A percentile compares a stretch with the other conserved stretches of the same genome.
Conservation (phyloP, 2,888 invertebrate genomes). For the Orthonychiurus folsomi region DNA sequence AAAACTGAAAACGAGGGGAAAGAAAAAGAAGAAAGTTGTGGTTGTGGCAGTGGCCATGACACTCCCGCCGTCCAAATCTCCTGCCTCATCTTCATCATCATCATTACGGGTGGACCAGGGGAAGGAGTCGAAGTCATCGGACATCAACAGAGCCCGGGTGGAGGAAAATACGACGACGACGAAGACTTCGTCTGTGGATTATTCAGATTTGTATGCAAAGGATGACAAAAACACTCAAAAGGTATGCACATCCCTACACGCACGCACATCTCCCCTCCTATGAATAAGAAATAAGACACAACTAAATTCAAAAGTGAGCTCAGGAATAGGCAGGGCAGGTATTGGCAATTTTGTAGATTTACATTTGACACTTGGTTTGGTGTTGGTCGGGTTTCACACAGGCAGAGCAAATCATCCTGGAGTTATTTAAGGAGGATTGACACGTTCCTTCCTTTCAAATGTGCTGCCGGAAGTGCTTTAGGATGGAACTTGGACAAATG, state of each 20-base stretch:
- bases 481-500: no score
- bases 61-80: background rate
- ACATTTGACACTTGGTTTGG: background rate
- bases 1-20: background rate
- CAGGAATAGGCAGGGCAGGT: background rate
- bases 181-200: background rate
- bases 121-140: no score
- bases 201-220: background rate
- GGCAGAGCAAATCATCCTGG: background rate
- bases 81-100: background rate
- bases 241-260: background rate
- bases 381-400: background rate
- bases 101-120: background rate
- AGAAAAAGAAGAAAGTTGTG: background rate
- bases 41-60: background rate
- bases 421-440: no score
- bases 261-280: background rate
- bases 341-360: background rate
- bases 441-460: no score
- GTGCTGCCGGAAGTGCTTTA: no score
- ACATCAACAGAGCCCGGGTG: no score
- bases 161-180: background rate
- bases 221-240: background rate
- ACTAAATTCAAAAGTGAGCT: background rate
- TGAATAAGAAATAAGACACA: background rate